Evolutionary conservation across 2,797 vertebrate species (phyloP).

Genomic region (Pseudochirops cupreus): DNA sequence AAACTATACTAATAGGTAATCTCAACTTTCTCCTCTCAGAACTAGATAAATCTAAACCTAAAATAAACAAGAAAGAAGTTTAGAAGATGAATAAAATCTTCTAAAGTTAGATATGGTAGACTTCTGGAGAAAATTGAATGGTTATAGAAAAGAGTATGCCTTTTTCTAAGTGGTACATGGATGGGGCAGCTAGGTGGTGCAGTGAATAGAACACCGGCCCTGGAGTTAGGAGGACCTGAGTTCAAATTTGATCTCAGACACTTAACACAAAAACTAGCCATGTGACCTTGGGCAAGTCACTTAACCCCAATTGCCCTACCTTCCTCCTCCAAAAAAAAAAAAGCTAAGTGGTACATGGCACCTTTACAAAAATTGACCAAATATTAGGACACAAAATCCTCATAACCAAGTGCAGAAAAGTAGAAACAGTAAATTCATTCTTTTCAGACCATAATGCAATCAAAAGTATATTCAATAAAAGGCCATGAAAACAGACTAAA

Average conservation of each 20-base stretch:
- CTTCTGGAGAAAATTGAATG: not conserved
- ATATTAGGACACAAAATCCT: not conserved
- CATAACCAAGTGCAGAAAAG: not conserved
- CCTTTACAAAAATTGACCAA: not conserved
- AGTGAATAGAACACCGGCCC: too few species aligned
- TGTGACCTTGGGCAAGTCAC: too few species aligned
- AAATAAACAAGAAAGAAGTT: not conserved
- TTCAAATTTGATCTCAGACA: too few species aligned
- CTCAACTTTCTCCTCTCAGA: not conserved
- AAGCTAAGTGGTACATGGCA: not conserved
- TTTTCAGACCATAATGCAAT: not conserved
- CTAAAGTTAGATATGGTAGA: not conserved
- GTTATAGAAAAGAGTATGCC: not conserved
- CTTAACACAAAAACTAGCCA: too few species aligned
- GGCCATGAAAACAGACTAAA: not conserved
- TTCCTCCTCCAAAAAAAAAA: too few species aligned
- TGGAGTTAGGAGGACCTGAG: too few species aligned
- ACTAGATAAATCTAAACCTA: too few species aligned
- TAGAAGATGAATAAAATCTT: not conserved
- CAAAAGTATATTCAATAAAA: not conserved
- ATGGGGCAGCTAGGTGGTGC: too few species aligned
- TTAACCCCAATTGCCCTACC: too few species aligned
- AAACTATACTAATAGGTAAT: not conserved
- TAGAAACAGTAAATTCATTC: not conserved
- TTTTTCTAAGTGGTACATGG: not conserved